Evolutionary conservation across 92 coral and sea anemone genomes (phyloP).

Genomic region (Pocillopora grandis): DNA sequence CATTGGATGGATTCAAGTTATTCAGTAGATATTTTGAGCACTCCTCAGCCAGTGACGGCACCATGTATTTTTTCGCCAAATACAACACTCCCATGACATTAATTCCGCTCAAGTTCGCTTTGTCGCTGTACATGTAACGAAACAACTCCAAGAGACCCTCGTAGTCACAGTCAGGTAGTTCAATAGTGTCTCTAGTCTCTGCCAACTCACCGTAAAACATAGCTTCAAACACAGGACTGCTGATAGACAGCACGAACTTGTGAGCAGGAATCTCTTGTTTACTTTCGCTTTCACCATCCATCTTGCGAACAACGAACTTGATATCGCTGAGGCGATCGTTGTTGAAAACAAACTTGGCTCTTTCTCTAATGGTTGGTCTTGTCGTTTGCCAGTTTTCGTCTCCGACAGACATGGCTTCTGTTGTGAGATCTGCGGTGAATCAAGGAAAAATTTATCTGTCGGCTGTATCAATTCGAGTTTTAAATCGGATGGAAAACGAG

Average conservation of each 20-base stretch:
- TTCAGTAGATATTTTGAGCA: conserved; percentile 18
- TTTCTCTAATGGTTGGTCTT: conserved; percentile 61
- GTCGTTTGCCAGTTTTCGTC: conserved; percentile 65
- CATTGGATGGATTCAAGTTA: not conserved
- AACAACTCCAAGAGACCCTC: conserved; percentile 64
- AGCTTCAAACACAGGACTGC: conserved; percentile 55
- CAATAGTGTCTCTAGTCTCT: conserved; percentile 32
- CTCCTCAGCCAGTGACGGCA: conserved; percentile 58
- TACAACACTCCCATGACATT: conserved; percentile 65
- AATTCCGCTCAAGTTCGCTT: conserved; percentile 50
- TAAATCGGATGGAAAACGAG: too few species aligned
- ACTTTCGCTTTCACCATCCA: not conserved
- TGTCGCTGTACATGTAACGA: conserved; percentile 64
- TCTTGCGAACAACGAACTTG: conserved; percentile 18
- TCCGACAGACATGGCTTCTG: not conserved
- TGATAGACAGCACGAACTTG: conserved; percentile 27
- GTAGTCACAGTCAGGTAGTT: conserved; percentile 47
- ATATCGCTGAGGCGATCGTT: conserved; percentile 59
- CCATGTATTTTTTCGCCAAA: conserved; percentile 68
- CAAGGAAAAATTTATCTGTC: not conserved
- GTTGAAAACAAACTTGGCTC: conserved; percentile 57
- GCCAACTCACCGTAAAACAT: conserved; percentile 57
- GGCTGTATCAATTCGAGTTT: too few species aligned
- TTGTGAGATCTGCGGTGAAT: not conserved
- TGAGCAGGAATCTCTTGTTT: conserved; percentile 25